Percentiles rank a stretch among this genome's conserved stretches.
Conservation (phyloP, 2,797 vertebrate species). For the Lepus oiostolus region DNA sequence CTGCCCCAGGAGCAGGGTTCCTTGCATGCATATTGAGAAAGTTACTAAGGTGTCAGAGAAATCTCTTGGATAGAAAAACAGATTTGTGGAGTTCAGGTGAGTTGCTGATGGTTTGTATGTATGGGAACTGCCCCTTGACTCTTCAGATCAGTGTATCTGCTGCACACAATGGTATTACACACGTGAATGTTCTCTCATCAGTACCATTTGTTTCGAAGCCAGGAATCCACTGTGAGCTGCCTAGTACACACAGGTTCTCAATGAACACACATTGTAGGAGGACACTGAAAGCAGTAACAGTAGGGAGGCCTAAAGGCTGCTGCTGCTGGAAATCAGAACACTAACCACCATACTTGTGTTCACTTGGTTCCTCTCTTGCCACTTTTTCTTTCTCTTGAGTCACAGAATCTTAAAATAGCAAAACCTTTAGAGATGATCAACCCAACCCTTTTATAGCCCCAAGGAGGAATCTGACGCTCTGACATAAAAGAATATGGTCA, state of each 20-base stretch:
- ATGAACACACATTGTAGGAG: neutral
- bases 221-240: neutral
- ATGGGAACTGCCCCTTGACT: neutral
- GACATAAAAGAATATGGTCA: neutral
- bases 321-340: neutral
- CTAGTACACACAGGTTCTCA: neutral
- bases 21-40: neutral
- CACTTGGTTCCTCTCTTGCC: neutral
- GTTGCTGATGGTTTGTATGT: neutral
- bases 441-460: neutral
- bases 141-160: neutral
- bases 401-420: neutral
- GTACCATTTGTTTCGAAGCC: neutral
- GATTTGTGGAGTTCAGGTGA: neutral
- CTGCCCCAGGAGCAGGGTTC: neutral
- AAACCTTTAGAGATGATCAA: constrained; percentile 14
- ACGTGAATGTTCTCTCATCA: neutral
- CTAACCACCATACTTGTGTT: neutral
- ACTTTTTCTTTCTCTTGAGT: constrained; percentile 29
- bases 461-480: neutral
- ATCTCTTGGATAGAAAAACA: constrained; percentile 12
- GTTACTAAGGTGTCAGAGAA: constrained; percentile 4
- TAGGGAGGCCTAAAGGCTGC: neutral
- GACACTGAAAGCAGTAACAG: neutral
- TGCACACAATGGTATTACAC: neutral